Percentiles rank a stretch among this genome's conserved stretches.
These are phyloP conservation scores for Gobio gobio DNA, from an alignment of 2,113 vertebrate genomes.

Conservation along the genomic window DNA sequence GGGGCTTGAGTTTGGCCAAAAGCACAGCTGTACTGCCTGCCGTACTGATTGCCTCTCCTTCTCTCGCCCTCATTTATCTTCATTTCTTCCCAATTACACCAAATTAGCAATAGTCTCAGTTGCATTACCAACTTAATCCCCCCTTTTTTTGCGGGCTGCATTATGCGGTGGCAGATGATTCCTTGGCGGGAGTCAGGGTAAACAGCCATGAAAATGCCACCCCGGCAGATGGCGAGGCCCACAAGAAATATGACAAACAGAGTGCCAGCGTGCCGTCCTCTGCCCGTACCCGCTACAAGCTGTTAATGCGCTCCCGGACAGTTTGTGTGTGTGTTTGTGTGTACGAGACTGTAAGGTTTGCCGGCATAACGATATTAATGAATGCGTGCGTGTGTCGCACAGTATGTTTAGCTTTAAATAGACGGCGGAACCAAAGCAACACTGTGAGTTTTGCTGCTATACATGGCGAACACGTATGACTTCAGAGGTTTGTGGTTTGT, in stretches of 20 bases:
- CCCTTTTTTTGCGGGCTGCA: conserved; percentile 81
- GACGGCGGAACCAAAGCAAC: conserved; percentile 29
- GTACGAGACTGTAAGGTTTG: conserved; percentile 36
- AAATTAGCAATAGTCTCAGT: conserved; percentile 95
- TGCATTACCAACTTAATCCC: conserved; percentile 90
- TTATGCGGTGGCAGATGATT: conserved; percentile 90
- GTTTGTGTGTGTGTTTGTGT: conserved; percentile 46
- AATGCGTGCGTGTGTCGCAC: conserved; percentile 44
- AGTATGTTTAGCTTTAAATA: conserved; percentile 53
- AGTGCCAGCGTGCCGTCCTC: conserved; percentile 83
- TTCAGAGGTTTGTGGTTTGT: conserved; percentile 2
- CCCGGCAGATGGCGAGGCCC: conserved; percentile 88
- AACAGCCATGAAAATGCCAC: conserved; percentile 90
- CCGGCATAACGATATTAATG: conserved; percentile 51
- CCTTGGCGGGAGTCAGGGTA: conserved; percentile 89
- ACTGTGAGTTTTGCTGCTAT: conserved; percentile 13
- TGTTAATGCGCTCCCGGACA: conserved; percentile 76
- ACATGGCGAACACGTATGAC: background rate
- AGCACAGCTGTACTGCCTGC: conserved; percentile 88
- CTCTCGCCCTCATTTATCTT: conserved; percentile 93
- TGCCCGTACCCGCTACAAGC: conserved; percentile 81
- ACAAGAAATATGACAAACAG: conserved; percentile 88
- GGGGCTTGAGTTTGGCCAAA: conserved; percentile 77
- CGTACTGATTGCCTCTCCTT: conserved; percentile 87
- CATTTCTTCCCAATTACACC: conserved; percentile 94